Base-by-base conservation (phyloP, 2,797 vertebrate genomes). In the Linurgus olivaceus region DNA sequence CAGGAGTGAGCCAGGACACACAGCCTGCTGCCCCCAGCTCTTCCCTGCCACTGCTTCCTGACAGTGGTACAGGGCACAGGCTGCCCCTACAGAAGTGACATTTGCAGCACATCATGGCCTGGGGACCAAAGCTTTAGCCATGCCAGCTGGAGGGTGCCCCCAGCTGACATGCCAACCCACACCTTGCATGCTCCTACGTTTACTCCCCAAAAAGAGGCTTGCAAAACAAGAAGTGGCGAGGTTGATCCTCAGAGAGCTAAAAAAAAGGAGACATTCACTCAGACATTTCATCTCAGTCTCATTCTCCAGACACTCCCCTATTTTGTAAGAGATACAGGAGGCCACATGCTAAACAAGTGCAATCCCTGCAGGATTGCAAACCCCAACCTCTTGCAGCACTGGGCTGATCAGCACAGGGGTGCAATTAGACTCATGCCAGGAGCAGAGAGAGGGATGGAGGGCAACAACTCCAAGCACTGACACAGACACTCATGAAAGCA, bases 381-480 rank as follows among this genome's bases (percentile, higher is more conserved):
- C 16, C 4, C 4, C 42, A 5, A 1, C 18, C 47, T 37, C 14
- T 28, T 8, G 0, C 61, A 81, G 44, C 3, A 0, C 10, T 13
- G 79, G 26, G 33, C 17, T 73, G 31, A 57, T 73, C 72, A 54
- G 65, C 24, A 38, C 38, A 52, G n/a, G 9, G 13, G 4, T 65
- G 23, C n/a, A 57, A 2, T 6, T 6, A 19, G 20, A 50, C 10
- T 29, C 3, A 0, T 23, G 17, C 35, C 55, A 21, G 15, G 4
- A 24, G 13, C 51, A 73, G 19, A 59, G 38, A 37, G 31, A 65
- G 38, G 14, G 40, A 51, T 11, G 1, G 33, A 72, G 15, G 10
- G 31, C 20, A 87, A 29, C 40, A 67, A 15, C 44, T 83, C 33
- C 44, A 61, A 57, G 31, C 58, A 42, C 4, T 48, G 42, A 48